Evolutionary conservation across 2,113 vertebrate genomes (phyloP), one percentile per base, ranked within the genome.

Genomic region (Thalassarche chlororhynchos): DNA sequence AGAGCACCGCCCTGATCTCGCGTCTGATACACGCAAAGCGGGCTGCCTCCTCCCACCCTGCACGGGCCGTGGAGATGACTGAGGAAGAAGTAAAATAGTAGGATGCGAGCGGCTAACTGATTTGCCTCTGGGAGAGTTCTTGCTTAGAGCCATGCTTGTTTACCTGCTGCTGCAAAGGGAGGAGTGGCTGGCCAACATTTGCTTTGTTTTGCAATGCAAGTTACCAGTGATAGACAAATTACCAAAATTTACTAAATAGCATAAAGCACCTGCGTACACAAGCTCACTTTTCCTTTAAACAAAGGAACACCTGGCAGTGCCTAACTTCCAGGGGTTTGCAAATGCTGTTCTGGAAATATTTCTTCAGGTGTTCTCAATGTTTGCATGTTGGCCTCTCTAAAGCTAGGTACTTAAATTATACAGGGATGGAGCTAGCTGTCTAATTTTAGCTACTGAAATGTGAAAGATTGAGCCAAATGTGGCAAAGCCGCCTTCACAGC

Each of bases 381-480:
- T 44, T 61, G 76, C 44, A 14, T 5, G 81, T 55, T 8, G 4
- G 20, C 42, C 34, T 87, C 85, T 71, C 55, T 6, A 8, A 71
- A 38, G 75, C 32, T 36, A 26, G 52, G 44, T 44, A 15, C 70
- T 78, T 46, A 7, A 0, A 21, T 65, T 28, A 29, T 4, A 8
- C 38, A 10, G 10, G 68, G 91, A 47, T 32, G 75, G 70, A 83
- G 89, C 79, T 66, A 5, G 2, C 69, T 3, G n/a, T 9, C 83
- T 88, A 23, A 83, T 89, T 97, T 83, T 90, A 88, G 78, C 32
- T 26, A 34, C 66, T 86, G 86, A 38, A 64, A 83, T 32, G 61
- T 25, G 76, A 68, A 83, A 71, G 71, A 68, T 8, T 12, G 61
- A 90, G 52, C 38, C 66, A 60, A 71, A 86, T 18, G 64, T 44